Base-by-base conservation (phyloP, 2,888 invertebrate genomes). In the Stenoptilia bipunctidactyla region DNA sequence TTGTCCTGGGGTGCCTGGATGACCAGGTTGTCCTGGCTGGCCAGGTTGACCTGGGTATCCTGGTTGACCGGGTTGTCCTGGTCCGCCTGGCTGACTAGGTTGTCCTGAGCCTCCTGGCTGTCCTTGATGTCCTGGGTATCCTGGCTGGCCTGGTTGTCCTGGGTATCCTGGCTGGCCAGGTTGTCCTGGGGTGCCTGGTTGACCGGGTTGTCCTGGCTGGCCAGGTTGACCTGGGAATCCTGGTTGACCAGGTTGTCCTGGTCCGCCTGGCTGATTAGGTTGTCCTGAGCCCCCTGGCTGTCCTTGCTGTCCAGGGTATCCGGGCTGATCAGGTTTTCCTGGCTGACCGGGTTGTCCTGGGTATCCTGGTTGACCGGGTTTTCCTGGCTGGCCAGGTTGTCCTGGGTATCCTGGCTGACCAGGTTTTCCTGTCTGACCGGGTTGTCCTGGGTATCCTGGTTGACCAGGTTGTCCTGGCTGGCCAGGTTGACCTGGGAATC, bases 31-130 rank as follows among this genome's bases (percentile, higher is more conserved):
- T 1, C 44, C 46, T 10, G 46, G 46, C 2, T n/a, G 15, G 4
- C 58, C 59, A 15, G 88, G 88, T 30, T 52, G 75, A 6, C 72
- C 82, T 0, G 73, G 73, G 8, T 57, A 57, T 1, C 61, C 73
- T 38, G 69, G 73, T 13, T 55, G 53, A 2, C 55, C 54, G 40
- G 75, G 77, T 4, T 48, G 42, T 15, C 38, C 46, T n/a, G 71
- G 51, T 40, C 47, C 43, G 36, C 60, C 61, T 42, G 64, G 58
- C 6, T 40, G 37, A 2, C 45, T 42, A 30, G 46, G 44, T 5
- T 38, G 25, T 38, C 49, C 50, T 43, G 49, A 50, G 35, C 42
- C 36, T 8, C 45, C 52, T 43, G 49, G 51, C 35, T 43, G 37
- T 8, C 45, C 52, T 35, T 44, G 50, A 14, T 69, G 65, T 38